Evolutionary conservation across 2,113 vertebrate species (phyloP), one percentile per base, ranked within the genome.

Genomic region (Tragelaphus strepsiceros): DNA sequence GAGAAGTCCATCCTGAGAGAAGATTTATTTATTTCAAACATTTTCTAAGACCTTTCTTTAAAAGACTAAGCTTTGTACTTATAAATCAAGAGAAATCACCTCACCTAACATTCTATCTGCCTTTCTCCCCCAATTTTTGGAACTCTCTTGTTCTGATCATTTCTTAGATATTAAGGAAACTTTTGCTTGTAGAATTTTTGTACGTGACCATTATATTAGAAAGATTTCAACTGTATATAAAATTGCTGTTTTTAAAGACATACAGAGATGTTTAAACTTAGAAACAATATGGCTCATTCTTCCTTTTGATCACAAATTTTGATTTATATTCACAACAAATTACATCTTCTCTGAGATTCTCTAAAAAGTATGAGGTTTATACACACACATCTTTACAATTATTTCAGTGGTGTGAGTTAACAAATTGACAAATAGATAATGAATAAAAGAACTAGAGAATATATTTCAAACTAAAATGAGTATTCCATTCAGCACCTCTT

Each of bases 241-340:
- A 95, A 94, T 83, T 95, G n/a, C 17, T 46, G 30, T 59, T 88
- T 86, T 90, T 90, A 87, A 95, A 94, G 30, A 93, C n/a, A 96
- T 56, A 22, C 6, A 35, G 39, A 39, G 22, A 91, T 84, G 49
- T 90, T 95, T 93, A 93, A 82, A 78, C 64, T 93, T 97, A 82
- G 59, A 74, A 86, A 58, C 3, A 35, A 88, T 82, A 46, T 56
- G 32, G 17, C 56, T 90, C 81, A 46, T 16, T 74, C 88, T 95
- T 56, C 51, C 7, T 83, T 83, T 83, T 56, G 53, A 83, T 56
- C 12, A 83, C 22, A 56, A 9, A 59, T 93, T 94, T 90, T 94
- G 53, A n/a, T 30, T 90, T 7, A 35, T 56, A 11, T 43, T 64
- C 39, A 71, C 67, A 54, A 64, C 24, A 93, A 94, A 85, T 74